Base-by-base conservation (phyloP, 2,888 invertebrate genomes). In the Tenthredo scrophulariae region DNA sequence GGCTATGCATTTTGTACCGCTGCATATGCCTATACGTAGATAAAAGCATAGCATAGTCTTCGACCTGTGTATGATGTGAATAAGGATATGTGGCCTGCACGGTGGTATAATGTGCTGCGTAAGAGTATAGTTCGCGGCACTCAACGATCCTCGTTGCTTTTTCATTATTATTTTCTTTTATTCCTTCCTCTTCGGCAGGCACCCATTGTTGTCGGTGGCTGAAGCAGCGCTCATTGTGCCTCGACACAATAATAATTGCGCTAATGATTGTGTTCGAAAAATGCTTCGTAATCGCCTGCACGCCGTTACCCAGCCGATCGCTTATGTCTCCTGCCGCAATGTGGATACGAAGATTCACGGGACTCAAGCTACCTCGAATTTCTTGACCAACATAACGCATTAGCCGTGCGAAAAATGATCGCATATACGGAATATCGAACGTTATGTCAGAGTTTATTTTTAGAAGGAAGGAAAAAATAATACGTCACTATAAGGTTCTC, bases 181-280 rank as follows among this genome's bases (percentile, higher is more conserved):
- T 88, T 88, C 86, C 58, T 87, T 70, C 84, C 86, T 37, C 70
- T 50, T 82, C 70, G 80, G 62, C 70, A 62, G 67, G 86, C 87
- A 86, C 86, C 89, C 88, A 91, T 91, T 90, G 90, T 91, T 89
- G 88, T 88, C 89, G 89, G 87, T 87, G 83, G 87, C 87, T 87
- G 88, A 87, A 88, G 89, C 88, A 88, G 86, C 88, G 89, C 89
- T 89, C 89, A 91, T 91, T 92, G 91, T 91, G 88, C 89, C 85
- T 88, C 89, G 88, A 88, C 91, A 90, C 90, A 90, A 91, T 91
- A 91, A 91, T 92, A 92, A 92, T 92, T 92, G 92, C 91, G 89
- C 91, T 92, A 92, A 92, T 92, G 92, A 91, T 92, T 91, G 89
- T 88, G 89, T 89, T 89, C 89, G 88, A 90, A 91, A 91, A 91